phyloP scores from a whole-genome alignment of 2,113 vertebrate species.

The Tragelaphus strepsiceros region DNA sequence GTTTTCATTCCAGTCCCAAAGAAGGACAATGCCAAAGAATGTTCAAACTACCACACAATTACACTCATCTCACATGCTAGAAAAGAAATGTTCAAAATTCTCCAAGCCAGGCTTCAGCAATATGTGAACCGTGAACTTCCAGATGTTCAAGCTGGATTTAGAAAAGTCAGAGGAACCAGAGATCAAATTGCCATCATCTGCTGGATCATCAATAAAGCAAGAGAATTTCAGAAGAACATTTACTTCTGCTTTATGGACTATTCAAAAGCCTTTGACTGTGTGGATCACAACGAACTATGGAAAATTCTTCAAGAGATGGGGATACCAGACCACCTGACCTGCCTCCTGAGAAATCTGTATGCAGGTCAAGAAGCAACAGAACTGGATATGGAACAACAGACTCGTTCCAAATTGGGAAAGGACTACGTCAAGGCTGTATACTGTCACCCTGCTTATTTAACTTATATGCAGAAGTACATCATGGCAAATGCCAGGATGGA shows the following conservation, averaged over 20 bases:
- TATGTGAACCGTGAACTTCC: background rate
- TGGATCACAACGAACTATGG: background rate
- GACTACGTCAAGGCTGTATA: background rate
- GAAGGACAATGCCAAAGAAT: background rate
- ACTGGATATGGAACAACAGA: background rate
- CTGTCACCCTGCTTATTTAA: background rate
- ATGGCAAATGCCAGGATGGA: background rate
- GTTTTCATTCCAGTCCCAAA: background rate
- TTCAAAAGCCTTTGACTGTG: background rate
- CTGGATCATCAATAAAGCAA: background rate
- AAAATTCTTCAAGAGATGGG: background rate
- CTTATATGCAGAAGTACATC: background rate
- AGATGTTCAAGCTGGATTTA: background rate
- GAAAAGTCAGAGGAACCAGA: background rate
- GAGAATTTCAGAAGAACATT: background rate
- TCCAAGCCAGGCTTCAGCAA: background rate
- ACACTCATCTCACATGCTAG: background rate
- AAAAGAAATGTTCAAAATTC: background rate
- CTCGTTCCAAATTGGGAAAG: background rate
- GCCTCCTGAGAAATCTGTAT: background rate
- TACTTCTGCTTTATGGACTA: background rate
- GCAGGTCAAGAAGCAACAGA: background rate
- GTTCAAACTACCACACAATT: background rate
- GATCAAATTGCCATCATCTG: background rate
- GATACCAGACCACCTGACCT: background rate